phyloP scores from a whole-genome alignment of 2,888 invertebrate species.

The Lepeophtheirus nordmannii region DNA sequence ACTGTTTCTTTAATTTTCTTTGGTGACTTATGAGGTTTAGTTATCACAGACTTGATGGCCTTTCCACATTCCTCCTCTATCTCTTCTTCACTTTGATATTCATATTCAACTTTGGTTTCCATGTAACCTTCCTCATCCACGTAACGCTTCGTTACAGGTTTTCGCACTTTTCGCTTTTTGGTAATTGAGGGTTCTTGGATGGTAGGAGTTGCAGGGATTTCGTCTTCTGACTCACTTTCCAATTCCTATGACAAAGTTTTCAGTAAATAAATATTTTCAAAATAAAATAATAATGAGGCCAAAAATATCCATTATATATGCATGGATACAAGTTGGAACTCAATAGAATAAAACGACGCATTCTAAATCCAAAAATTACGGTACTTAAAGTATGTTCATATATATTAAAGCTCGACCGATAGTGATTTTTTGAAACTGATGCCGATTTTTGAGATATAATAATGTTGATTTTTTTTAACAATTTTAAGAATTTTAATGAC shows the following conservation, averaged over 20 bases:
- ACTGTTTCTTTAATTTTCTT: neutral
- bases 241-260: neutral
- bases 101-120: neutral
- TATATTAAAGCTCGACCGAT: no score
- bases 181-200: neutral
- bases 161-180: neutral
- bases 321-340: no score
- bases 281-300: no score
- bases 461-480: no score
- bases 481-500: no score
- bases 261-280: no score
- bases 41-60: neutral
- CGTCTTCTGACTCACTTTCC: constrained; percentile 4
- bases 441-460: no score
- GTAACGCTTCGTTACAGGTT: neutral
- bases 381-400: no score
- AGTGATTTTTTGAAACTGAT: no score
- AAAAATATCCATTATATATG: no score
- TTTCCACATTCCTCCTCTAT: neutral
- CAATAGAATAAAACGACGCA: no score
- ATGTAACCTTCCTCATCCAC: neutral
- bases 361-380: no score
- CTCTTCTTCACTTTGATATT: neutral
- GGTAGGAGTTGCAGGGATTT: neutral
- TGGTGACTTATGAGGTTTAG: neutral